Percentiles rank a stretch among this genome's conserved stretches.
Conservation (phyloP, 2,113 vertebrate genomes). For the Ceyx margarethae region DNA sequence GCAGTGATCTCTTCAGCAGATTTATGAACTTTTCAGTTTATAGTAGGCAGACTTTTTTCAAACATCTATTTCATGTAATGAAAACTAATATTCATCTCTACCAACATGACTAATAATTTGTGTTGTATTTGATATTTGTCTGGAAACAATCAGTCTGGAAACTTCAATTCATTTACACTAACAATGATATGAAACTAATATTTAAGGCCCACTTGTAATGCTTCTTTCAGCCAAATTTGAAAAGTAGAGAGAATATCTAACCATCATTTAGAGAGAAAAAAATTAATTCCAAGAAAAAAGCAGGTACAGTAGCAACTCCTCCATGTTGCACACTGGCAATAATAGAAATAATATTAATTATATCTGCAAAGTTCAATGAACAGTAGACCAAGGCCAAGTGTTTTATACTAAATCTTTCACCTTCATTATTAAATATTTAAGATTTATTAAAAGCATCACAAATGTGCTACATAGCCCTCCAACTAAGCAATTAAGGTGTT, state of each 20-base stretch:
- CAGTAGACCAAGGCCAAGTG: not conserved
- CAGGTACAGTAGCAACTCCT: not conserved
- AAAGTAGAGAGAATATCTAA: not conserved
- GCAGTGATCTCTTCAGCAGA: not conserved
- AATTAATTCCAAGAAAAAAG: not conserved
- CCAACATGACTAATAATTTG: not conserved
- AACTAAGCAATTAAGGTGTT: not conserved
- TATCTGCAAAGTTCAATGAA: not conserved
- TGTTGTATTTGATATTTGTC: not conserved
- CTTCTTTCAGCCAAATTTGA: not conserved
- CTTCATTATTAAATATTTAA: not conserved
- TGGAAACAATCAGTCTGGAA: not conserved
- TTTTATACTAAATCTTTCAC: not conserved
- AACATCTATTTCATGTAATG: not conserved
- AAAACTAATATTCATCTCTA: not conserved
- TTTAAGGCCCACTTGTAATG: not conserved
- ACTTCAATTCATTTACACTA: not conserved
- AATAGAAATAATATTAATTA: not conserved
- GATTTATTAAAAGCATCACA: not conserved
- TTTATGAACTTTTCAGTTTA: not conserved
- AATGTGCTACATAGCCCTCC: not conserved
- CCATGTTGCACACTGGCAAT: not conserved
- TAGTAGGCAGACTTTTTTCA: not conserved
- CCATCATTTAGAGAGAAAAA: not conserved
- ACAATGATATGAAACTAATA: not conserved